Conservation (phyloP, 1,140 invertebrate genomes). For the Drosophila orosa region DNA sequence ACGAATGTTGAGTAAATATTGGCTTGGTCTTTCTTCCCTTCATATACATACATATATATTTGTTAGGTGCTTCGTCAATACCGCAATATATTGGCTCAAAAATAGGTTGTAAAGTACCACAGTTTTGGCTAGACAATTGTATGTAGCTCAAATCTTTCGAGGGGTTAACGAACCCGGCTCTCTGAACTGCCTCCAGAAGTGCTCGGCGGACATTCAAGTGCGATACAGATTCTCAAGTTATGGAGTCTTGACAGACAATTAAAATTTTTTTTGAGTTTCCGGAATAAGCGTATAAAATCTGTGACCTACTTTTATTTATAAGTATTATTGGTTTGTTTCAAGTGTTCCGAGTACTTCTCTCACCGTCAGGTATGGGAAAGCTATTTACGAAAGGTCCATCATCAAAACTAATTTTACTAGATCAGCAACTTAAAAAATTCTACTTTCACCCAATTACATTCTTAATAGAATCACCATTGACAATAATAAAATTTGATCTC, state of each 20-base stretch:
- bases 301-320: constrained; percentile 1
- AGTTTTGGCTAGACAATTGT: constrained; percentile 44
- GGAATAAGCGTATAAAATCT: neutral
- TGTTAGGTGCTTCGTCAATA: constrained; percentile 70
- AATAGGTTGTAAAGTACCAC: constrained; percentile 40
- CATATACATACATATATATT: constrained; percentile 18
- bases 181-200: constrained; percentile 23
- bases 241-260: constrained; percentile 12
- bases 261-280: neutral
- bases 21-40: constrained; percentile 39
- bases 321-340: neutral
- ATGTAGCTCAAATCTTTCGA: constrained; percentile 56
- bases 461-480: too few species aligned
- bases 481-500: too few species aligned
- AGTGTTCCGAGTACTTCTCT: neutral
- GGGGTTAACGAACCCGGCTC: constrained; percentile 57
- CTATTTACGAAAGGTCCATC: neutral
- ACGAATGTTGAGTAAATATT: constrained; percentile 76
- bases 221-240: neutral
- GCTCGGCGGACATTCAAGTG: constrained; percentile 18
- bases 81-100: constrained; percentile 60
- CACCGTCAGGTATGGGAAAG: neutral
- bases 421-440: too few species aligned
- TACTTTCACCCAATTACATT: too few species aligned
- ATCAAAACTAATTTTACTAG: too few species aligned